Percentiles rank a stretch among this genome's conserved stretches.
phyloP scores from a whole-genome alignment of 2,113 vertebrate genomes.

The Nymphicus hollandicus region DNA sequence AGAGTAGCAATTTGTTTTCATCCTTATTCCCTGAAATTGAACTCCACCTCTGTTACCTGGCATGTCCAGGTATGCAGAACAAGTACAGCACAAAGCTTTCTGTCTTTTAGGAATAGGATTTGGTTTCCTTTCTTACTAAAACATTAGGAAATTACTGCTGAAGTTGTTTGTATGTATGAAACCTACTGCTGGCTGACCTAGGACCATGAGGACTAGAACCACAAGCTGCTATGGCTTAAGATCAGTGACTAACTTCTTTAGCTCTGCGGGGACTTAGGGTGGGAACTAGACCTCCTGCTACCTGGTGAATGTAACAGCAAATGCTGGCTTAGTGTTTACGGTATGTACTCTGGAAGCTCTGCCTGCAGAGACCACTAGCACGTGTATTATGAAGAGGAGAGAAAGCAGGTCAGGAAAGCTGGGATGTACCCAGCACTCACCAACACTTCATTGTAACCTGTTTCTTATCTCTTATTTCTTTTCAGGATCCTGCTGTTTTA shows the following conservation, averaged over 20 bases:
- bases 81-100: neutral
- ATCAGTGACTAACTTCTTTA: neutral
- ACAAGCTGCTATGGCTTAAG: neutral
- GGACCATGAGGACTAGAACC: neutral
- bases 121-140: neutral
- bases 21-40: neutral
- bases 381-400: neutral
- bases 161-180: neutral
- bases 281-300: neutral
- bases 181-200: neutral
- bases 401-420: neutral
- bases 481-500: conserved; percentile 41
- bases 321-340: neutral
- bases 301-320: neutral
- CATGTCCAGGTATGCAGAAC: neutral
- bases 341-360: neutral
- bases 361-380: neutral
- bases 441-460: neutral
- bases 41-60: neutral
- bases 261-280: neutral
- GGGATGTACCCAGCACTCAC: neutral
- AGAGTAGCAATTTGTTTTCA: neutral
- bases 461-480: neutral
- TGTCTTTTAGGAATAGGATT: neutral
- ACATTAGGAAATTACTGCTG: neutral